These are phyloP conservation scores for Oncorhynchus clarkii DNA, from an alignment of 2,113 vertebrate species.

Conservation along the genomic window DNA sequence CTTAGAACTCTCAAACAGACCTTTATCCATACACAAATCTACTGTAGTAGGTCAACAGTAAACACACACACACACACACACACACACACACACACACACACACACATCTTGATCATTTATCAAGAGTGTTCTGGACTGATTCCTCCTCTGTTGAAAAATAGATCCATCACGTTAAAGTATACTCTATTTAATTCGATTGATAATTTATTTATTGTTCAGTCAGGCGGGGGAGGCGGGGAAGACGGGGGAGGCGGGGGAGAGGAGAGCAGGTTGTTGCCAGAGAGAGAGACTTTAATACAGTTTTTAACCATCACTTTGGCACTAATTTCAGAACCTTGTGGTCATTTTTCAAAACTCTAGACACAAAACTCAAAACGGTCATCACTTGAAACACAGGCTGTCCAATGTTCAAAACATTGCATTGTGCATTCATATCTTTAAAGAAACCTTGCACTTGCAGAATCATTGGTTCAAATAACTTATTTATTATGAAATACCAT, in stretches of 20 bases:
- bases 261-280: too few species aligned
- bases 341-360: too few species aligned
- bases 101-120: not conserved
- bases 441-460: too few species aligned
- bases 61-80: not conserved
- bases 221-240: not conserved
- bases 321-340: too few species aligned
- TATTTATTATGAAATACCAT: too few species aligned
- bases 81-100: too few species aligned
- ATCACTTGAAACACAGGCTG: too few species aligned
- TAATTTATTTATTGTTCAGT: slow-evolving; percentile 8
- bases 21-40: not conserved
- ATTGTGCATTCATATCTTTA: too few species aligned
- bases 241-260: not conserved
- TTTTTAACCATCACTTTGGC: too few species aligned
- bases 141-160: not conserved
- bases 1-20: not conserved
- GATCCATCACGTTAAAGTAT: slow-evolving; percentile 8
- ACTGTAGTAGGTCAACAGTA: not conserved
- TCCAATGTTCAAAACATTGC: too few species aligned
- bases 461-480: too few species aligned
- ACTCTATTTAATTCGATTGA: slow-evolving; percentile 8
- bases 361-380: too few species aligned
- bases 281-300: slow-evolving; percentile 16
- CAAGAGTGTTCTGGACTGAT: not conserved